Evolutionary conservation across 1,140 invertebrate species (phyloP), one percentile per base, ranked within the genome.

Genomic region (Tetramorium parvispinum): DNA sequence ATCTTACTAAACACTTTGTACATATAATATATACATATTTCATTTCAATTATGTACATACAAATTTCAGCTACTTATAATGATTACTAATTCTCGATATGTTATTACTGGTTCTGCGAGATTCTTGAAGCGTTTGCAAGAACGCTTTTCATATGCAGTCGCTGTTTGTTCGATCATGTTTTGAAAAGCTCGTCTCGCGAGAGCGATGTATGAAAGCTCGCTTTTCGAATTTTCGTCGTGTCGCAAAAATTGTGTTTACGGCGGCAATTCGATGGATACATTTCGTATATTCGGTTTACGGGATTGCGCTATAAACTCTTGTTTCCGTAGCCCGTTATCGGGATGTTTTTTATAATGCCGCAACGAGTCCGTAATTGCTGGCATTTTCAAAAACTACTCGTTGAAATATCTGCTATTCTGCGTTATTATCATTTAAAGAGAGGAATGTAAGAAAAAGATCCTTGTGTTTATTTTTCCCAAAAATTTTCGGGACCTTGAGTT

Each of bases 211-310:
- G 55, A 70, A 46, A 59, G 27, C 43, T 75, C 68, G 37, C 24
- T 82, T 82, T 82, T 37, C 55, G 79, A 43, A 59, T 82, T 82
- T 59, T 71, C 51, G 37, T 49, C 53, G 79, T 61, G 79, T 55
- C 79, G 43, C 68, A 75, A 83, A 83, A 83, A 83, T 83, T 75
- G 68, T 75, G 43, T 83, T 83, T 83, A 83, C 79, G 68, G 53
- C 68, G 53, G 68, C 79, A 83, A 73, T 75, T 83, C 40, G 79
- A 83, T 83, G 53, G 79, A 75, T 83, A 75, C 55, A 32, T 83
- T 82, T 59, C 79, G 53, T 43, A 75, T 83, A 83, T 75, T 73
- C 68, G 79, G 79, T 83, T 73, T 83, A 59, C 68, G 40, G 79
- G 79, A 83, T 75, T 83, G 73, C 79, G 53, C 21, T 59, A 57